Percentiles rank a stretch among this genome's conserved stretches.
Conservation (phyloP, 1,140 invertebrate genomes). For the Heliconius eleuchia region DNA sequence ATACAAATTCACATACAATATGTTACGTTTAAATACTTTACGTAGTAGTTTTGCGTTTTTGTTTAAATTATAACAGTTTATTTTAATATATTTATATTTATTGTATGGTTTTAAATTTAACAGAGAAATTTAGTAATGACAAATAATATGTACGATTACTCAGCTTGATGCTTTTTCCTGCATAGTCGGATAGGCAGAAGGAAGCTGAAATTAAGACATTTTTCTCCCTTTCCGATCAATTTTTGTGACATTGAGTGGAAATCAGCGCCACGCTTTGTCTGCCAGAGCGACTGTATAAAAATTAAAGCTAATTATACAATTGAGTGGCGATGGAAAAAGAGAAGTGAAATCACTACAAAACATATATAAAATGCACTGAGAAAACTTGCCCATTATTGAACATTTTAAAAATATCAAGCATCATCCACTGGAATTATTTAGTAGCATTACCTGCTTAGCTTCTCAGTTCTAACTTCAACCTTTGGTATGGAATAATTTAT, state of each 20-base stretch:
- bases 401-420: neutral
- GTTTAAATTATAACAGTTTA: neutral
- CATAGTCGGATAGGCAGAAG: too few relatives aligned
- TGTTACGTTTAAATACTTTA: neutral
- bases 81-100: neutral
- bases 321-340: too few relatives aligned
- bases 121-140: too few relatives aligned
- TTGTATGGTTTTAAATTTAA: neutral
- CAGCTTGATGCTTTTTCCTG: neutral
- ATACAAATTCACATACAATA: neutral
- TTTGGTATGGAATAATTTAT: neutral
- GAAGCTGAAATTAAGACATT: too few relatives aligned
- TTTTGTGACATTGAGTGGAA: too few relatives aligned
- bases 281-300: too few relatives aligned
- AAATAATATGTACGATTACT: too few relatives aligned
- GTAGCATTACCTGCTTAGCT: neutral
- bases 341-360: too few relatives aligned
- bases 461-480: constrained; percentile 2
- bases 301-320: too few relatives aligned
- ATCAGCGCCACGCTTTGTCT: too few relatives aligned
- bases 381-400: neutral
- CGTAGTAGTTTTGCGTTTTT: neutral
- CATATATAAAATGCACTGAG: neutral
- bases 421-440: neutral
- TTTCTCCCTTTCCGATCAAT: too few relatives aligned